phyloP scores from a whole-genome alignment of 2,888 invertebrate genomes.

The Andrena trimmerana region DNA sequence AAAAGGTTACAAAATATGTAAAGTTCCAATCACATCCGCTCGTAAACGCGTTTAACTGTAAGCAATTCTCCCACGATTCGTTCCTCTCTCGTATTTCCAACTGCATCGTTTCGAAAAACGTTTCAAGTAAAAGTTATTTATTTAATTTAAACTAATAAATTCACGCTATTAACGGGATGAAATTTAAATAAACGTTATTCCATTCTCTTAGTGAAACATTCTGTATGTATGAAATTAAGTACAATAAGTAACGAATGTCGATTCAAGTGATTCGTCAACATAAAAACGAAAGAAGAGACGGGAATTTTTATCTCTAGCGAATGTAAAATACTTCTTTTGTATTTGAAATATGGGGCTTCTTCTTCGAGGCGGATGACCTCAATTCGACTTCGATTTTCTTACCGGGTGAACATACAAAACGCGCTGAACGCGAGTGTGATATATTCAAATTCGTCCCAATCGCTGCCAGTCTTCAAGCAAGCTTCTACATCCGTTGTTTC shows the following conservation, averaged over 20 bases:
- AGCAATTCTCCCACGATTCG: too few species aligned
- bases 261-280: constrained; percentile 65
- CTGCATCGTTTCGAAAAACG: neutral
- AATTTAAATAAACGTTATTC: neutral
- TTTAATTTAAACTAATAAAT: neutral
- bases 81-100: neutral
- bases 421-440: constrained; percentile 47
- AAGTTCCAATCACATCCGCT: too few species aligned
- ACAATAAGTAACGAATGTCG: constrained; percentile 74
- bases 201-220: constrained; percentile 18
- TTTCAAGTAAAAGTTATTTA: neutral
- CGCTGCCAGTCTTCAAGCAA: constrained; percentile 62
- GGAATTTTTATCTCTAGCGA: constrained; percentile 64
- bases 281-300: constrained; percentile 31
- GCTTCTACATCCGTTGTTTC: constrained; percentile 51
- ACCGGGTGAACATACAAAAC: neutral
- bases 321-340: constrained; percentile 40
- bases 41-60: too few species aligned
- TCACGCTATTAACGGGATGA: neutral
- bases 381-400: neutral
- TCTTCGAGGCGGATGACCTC: constrained; percentile 33
- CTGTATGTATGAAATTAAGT: constrained; percentile 65
- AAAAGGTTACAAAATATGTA: too few species aligned
- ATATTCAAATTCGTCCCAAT: constrained; percentile 68
- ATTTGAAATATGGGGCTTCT: constrained; percentile 27